phyloP scores from a whole-genome alignment of 1,140 invertebrate genomes.

The Pteromalus puparum region DNA sequence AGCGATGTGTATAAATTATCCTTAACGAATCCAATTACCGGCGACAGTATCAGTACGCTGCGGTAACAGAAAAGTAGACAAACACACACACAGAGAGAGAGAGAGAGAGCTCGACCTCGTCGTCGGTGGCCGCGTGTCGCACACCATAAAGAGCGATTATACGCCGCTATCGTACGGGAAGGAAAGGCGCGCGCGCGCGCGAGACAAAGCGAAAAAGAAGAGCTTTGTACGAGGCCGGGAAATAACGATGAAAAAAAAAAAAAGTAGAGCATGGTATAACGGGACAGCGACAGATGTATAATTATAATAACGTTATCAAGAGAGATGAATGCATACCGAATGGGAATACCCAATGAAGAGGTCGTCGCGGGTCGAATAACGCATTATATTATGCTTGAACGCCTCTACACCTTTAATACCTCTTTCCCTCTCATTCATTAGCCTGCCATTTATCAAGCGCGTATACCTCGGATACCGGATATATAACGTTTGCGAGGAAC shows the following conservation, averaged over 20 bases:
- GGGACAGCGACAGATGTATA: too few relatives aligned
- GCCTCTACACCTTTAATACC: too few relatives aligned
- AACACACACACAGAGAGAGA: neutral
- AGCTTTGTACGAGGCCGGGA: neutral
- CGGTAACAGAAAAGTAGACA: conserved; percentile 39
- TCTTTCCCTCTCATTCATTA: too few relatives aligned
- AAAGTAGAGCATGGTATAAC: neutral
- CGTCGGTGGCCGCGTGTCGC: conserved; percentile 52
- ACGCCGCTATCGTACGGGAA: neutral
- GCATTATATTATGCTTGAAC: too few relatives aligned
- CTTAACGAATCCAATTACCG: conserved; percentile 65
- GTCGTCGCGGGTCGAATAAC: too few relatives aligned
- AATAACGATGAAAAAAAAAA: neutral
- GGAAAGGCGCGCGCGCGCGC: neutral
- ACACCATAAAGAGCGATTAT: conserved; percentile 31
- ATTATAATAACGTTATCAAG: too few relatives aligned
- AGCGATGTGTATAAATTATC: conserved; percentile 58
- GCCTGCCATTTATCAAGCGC: neutral
- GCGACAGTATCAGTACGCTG: conserved; percentile 48
- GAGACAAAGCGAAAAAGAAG: neutral
- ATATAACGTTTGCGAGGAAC: neutral
- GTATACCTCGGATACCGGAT: neutral
- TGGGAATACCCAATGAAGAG: neutral
- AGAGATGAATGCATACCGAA: neutral
- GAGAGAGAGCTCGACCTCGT: neutral